These are phyloP conservation scores for cat (Felis catus) DNA, from an alignment of 2,113 vertebrate species.

Conservation along the genomic window F.catus_Fca126_mat1.0 CM031426.1:9626001-9626500, in stretches of 20 bases:
- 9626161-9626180: not conserved
- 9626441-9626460: not conserved
- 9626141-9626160: not conserved
- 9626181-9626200: not conserved
- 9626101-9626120: not conserved
- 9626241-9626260: not conserved
- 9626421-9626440: not conserved
- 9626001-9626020: too few species aligned
- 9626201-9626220: not conserved
- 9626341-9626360: not conserved
- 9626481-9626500: fast-evolving
- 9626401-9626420: not conserved
- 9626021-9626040: too few species aligned
- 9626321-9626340: not conserved
- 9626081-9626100: too few species aligned
- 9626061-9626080: too few species aligned
- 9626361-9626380: not conserved
- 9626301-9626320: not conserved
- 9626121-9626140: not conserved
- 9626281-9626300: too few species aligned
- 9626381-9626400: too few species aligned
- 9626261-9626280: not conserved
- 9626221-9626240: not conserved
- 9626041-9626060: too few species aligned
- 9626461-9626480: not conserved